Conservation (phyloP, 2,797 vertebrate species). For the Arnoldichthys spilopterus region DNA sequence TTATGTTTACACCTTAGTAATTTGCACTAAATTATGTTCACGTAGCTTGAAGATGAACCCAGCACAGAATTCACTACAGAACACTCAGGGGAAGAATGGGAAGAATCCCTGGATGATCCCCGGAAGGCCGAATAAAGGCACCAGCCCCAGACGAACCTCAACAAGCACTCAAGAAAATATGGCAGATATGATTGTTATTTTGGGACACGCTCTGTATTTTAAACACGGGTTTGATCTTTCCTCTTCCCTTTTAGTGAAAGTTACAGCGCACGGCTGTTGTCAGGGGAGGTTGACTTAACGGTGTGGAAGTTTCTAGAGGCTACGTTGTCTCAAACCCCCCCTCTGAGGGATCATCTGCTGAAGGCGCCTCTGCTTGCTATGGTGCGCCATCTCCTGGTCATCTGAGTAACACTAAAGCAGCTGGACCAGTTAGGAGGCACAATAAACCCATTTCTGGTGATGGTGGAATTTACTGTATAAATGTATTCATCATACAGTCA, state of each 20-base stretch:
- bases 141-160: background rate
- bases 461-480: too few species aligned
- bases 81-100: conserved; percentile 8
- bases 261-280: background rate
- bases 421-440: background rate
- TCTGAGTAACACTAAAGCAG: conserved; percentile 33
- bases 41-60: background rate
- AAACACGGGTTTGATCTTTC: too few species aligned
- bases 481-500: background rate
- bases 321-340: conserved; percentile 11
- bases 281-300: conserved; percentile 31
- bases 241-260: background rate
- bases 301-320: conserved; percentile 54
- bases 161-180: conserved; percentile 5
- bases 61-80: background rate
- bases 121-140: background rate
- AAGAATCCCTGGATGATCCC: background rate
- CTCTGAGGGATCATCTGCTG: conserved; percentile 39
- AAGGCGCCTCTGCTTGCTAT: conserved; percentile 54
- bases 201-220: background rate
- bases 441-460: background rate
- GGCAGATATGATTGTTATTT: background rate
- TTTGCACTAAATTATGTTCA: background rate
- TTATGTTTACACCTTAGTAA: background rate
- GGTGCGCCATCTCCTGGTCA: conserved; percentile 75